Conservation (phyloP, 2,888 invertebrate species). For the Electrophaes corylata region DNA sequence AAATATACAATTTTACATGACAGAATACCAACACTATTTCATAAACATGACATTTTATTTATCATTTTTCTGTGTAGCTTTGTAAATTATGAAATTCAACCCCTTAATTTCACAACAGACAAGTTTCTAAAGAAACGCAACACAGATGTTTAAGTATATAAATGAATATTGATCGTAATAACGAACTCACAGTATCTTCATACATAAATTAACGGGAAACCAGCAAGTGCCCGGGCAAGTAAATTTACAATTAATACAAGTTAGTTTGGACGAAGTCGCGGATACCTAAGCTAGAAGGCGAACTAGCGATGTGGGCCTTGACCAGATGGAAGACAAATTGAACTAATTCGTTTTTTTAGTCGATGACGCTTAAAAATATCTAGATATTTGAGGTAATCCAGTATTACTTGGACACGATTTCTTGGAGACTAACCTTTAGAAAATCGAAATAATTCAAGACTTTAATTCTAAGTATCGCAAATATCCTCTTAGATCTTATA, state of each 20-base stretch:
- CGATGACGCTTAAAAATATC: slow-evolving; percentile 4
- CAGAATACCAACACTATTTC: neutral
- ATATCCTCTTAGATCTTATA: no score
- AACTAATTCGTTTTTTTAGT: slow-evolving; percentile 28
- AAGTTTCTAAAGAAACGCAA: no score
- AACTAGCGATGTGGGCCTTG: slow-evolving; percentile 17
- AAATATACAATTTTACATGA: neutral
- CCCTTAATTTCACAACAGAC: neutral
- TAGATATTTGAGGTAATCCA: slow-evolving; percentile 22
- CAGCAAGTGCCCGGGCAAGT: slow-evolving; percentile 50
- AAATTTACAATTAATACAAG: slow-evolving; percentile 53
- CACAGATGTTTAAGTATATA: no score
- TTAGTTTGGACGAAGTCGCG: slow-evolving; percentile 67
- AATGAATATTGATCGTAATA: neutral
- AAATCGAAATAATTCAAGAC: no score
- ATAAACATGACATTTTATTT: neutral
- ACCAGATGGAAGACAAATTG: slow-evolving; percentile 21
- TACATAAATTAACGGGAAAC: slow-evolving; percentile 40
- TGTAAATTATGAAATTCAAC: neutral
- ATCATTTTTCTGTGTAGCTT: neutral
- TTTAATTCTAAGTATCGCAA: no score
- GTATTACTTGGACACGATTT: neutral
- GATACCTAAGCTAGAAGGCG: slow-evolving; percentile 49
- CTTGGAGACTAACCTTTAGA: slow-evolving; percentile 2
- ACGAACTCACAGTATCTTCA: neutral